Base-by-base conservation (phyloP, 2,888 invertebrate genomes). In the Pseudococcus jackbeardsleyi region DNA sequence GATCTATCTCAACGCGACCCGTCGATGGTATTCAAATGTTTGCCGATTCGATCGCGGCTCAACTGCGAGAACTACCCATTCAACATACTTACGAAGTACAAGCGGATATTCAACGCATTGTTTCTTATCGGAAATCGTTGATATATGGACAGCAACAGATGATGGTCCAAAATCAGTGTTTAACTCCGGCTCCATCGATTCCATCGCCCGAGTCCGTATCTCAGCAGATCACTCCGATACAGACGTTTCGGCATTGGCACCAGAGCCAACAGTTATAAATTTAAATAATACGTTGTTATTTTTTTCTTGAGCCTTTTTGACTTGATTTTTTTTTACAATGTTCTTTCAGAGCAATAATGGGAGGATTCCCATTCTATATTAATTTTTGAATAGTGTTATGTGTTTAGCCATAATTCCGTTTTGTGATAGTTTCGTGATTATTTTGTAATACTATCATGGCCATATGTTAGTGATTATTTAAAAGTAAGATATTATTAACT, bases 101-200 rank as follows among this genome's bases (percentile, higher is more conserved):
- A 11, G n/a, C 42, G 0, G 42, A 79, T 1, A 79, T 79, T 9
- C n/a, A 46, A 12, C 50, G 46, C 0, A 8, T 46, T 0, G 12
- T 46, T 46, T 22, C n/a, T n/a, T 42, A 17, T 50, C 50, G 50
- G 1, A 79, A 12, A 39, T 79, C 42, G 1, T 5, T 79, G 1
- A 46, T n/a, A 0, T 19, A 59, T 7, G 59, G 19, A 7, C 59
- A 59, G 7, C 59, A 59, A 17, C 54, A 54, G 17, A 17, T 54
- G 54, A 54, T 54, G 8, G 39, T 39, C 0, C 5, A 5, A 19
- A 79, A 42, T 46, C n/a, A 5, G 0, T 79, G 79, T 6, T 7
- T 79, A 46, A 79, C 79, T 11, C 79, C 79, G 8, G 79, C 79
- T 17, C 79, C 79, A 33, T 33, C 26, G 79, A 11, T 79, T 17